These are phyloP conservation scores for Drosophila oshimai DNA, from an alignment of 1,140 invertebrate genomes.

Conservation along the genomic window DNA sequence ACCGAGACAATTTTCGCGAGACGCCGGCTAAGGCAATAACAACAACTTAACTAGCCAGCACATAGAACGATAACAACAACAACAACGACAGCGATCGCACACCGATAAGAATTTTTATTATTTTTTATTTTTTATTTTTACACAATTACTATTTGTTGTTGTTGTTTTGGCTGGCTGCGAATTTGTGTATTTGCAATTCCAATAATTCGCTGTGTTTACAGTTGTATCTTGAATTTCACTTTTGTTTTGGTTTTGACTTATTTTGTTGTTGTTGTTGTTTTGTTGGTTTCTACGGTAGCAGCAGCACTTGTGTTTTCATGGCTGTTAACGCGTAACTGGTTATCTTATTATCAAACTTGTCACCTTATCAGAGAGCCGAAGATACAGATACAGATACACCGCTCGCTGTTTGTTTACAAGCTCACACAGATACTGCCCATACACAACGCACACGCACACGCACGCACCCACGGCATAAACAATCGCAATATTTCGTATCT, in stretches of 20 bases:
- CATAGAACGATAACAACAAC: conserved; percentile 17
- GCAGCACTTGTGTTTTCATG: conserved; percentile 36
- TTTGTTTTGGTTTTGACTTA: conserved; percentile 29
- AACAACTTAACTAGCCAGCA: conserved; percentile 28
- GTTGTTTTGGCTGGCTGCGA: conserved; percentile 9
- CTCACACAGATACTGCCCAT: conserved; percentile 23
- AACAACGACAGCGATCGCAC: neutral
- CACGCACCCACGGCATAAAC: conserved; percentile 20
- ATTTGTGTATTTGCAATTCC: conserved; percentile 6
- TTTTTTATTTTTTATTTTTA: neutral
- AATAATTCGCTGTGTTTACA: conserved; percentile 29
- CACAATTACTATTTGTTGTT: conserved; percentile 7
- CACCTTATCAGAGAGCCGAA: conserved; percentile 47
- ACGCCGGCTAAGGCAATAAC: conserved; percentile 16
- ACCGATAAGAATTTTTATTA: conserved; percentile 34
- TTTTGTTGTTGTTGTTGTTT: neutral
- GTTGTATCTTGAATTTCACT: conserved; percentile 38
- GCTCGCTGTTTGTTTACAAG: conserved; percentile 33
- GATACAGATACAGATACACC: conserved; percentile 8
- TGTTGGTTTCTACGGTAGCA: conserved; percentile 9
- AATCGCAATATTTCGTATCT: conserved; percentile 11
- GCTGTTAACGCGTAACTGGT: conserved; percentile 11
- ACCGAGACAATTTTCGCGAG: conserved; percentile 12
- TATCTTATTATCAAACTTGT: conserved; percentile 38
- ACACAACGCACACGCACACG: conserved; percentile 14